Evolutionary conservation across 2,888 invertebrate genomes (phyloP).

Genomic region (Temnothorax unifasciatus): DNA sequence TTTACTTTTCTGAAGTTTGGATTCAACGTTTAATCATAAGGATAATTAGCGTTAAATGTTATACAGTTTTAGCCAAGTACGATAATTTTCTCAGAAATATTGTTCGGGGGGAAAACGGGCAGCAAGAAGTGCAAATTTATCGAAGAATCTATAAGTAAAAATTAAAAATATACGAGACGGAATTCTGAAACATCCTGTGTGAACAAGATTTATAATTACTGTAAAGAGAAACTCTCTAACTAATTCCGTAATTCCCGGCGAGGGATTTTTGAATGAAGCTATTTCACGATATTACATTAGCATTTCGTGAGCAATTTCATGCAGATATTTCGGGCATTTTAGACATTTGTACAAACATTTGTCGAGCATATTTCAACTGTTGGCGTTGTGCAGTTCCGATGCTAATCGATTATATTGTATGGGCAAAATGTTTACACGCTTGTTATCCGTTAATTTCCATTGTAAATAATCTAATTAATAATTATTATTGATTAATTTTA

Average conservation of each 20-base stretch:
- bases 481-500: slow-evolving; percentile 14
- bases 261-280: slow-evolving; percentile 20
- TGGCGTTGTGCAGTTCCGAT: background rate
- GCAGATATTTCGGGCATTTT: slow-evolving; percentile 21
- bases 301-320: slow-evolving; percentile 16
- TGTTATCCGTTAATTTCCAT: slow-evolving; percentile 9
- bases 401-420: slow-evolving; percentile 11
- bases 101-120: background rate
- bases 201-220: slow-evolving; percentile 22
- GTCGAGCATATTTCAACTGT: background rate
- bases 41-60: slow-evolving; percentile 12
- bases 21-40: slow-evolving; percentile 17
- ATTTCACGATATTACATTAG: slow-evolving; percentile 38
- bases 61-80: background rate
- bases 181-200: background rate
- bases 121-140: slow-evolving; percentile 15
- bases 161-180: background rate
- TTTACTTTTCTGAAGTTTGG: slow-evolving; percentile 20
- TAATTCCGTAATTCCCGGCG: slow-evolving; percentile 3
- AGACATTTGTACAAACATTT: slow-evolving; percentile 20
- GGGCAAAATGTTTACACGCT: slow-evolving; percentile 7
- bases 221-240: background rate
- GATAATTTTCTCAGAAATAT: background rate
- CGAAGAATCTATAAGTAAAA: background rate
- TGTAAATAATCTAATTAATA: slow-evolving; percentile 22